phyloP scores from a whole-genome alignment of 2,113 vertebrate species.

The Myotis lucifugus region DNA sequence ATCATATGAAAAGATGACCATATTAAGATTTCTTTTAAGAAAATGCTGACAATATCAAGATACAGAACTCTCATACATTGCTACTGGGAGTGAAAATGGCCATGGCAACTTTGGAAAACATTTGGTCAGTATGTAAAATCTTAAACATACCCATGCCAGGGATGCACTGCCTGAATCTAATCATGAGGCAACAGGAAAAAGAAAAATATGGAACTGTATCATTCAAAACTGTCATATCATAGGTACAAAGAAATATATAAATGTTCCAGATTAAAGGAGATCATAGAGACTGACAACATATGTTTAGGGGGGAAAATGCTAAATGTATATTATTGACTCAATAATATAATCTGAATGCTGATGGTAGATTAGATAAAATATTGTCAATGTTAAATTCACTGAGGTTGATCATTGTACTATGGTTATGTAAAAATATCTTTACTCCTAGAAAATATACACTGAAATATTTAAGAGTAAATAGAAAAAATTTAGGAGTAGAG shows the following conservation, averaged over 20 bases:
- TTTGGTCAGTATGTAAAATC: too few species aligned
- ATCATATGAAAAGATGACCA: background rate
- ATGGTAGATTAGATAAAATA: background rate
- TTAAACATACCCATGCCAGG: background rate
- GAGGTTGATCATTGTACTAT: too few species aligned
- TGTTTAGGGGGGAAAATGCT: background rate
- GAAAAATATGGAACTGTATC: background rate
- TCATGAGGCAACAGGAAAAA: background rate
- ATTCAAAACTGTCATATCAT: background rate
- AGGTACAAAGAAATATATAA: background rate
- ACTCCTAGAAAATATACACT: background rate
- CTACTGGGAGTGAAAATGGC: too few species aligned
- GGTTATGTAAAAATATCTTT: background rate
- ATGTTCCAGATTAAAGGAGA: background rate
- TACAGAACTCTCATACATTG: too few species aligned
- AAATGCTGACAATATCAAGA: background rate
- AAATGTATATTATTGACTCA: background rate
- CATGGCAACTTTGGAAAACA: too few species aligned
- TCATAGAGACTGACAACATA: background rate
- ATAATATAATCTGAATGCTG: background rate
- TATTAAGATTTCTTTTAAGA: background rate
- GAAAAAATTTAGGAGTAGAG: background rate
- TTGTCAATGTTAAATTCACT: background rate
- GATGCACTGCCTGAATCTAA: background rate
- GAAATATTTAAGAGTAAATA: background rate